Percentiles rank a stretch among this genome's conserved stretches.
These are phyloP conservation scores for Tuta absoluta DNA, from an alignment of 2,888 invertebrate species.

Conservation along the genomic window DNA sequence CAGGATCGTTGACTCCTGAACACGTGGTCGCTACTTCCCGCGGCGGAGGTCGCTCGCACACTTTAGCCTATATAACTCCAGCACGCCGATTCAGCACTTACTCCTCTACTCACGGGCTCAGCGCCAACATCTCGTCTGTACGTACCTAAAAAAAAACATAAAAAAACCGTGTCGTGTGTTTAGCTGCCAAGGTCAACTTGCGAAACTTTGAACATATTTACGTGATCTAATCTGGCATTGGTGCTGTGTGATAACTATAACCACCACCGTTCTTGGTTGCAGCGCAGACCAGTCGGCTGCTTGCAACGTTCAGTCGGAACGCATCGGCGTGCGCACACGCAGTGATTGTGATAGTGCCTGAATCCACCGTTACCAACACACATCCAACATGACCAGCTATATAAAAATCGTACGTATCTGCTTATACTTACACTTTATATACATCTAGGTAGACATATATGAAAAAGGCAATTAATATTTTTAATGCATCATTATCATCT, in stretches of 20 bases:
- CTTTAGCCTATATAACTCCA: constrained; percentile 75
- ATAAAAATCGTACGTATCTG: constrained; percentile 67
- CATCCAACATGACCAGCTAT: constrained; percentile 65
- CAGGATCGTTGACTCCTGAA: constrained; percentile 15
- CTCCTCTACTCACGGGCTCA: constrained; percentile 66
- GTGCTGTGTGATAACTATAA: constrained; percentile 36
- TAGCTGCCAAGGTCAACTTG: constrained; percentile 54
- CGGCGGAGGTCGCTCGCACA: constrained; percentile 65
- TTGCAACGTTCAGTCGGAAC: constrained; percentile 59
- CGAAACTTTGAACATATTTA: constrained; percentile 52
- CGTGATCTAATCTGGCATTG: constrained; percentile 55
- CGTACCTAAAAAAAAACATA: constrained; percentile 36
- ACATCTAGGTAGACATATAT: background rate
- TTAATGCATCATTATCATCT: background rate
- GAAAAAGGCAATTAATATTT: background rate
- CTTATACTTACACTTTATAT: constrained; percentile 1
- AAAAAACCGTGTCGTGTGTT: constrained; percentile 35
- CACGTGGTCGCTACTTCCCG: constrained; percentile 51
- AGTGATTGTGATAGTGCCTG: constrained; percentile 69
- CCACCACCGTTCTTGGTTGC: constrained; percentile 64
- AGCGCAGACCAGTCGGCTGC: constrained; percentile 48
- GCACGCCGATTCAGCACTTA: constrained; percentile 64
- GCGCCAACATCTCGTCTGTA: constrained; percentile 62
- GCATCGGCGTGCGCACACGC: constrained; percentile 58
- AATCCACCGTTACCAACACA: constrained; percentile 26